Conservation (phyloP, 2,797 vertebrate genomes). For the Limosa lapponica region DNA sequence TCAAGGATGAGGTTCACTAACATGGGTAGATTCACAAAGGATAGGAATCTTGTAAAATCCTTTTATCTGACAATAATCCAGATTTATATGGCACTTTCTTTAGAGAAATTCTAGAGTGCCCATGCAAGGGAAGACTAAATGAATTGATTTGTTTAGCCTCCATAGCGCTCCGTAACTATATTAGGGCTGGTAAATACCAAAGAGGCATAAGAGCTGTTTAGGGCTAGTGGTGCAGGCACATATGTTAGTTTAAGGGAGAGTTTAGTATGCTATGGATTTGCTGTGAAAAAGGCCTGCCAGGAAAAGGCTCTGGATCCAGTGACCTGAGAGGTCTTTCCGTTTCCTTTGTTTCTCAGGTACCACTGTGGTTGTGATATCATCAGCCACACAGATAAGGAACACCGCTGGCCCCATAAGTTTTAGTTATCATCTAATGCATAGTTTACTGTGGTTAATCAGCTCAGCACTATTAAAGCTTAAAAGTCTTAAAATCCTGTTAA, state of each 20-base stretch:
- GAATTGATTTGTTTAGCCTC: not conserved
- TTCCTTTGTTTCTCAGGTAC: not conserved
- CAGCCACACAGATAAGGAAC: not conserved
- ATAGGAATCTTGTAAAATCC: not conserved
- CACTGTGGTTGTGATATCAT: not conserved
- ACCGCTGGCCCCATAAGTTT: rapidly evolving
- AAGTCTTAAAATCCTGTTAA: not conserved
- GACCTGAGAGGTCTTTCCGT: not conserved
- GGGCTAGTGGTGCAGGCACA: not conserved
- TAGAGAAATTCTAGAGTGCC: not conserved
- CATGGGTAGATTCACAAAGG: not conserved
- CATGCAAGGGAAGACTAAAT: not conserved
- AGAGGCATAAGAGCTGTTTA: not conserved
- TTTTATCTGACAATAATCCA: not conserved
- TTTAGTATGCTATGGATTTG: not conserved
- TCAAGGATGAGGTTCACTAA: not conserved
- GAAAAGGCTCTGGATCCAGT: not conserved
- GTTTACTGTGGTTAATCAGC: not conserved
- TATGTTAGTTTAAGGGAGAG: not conserved
- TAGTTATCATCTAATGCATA: not conserved
- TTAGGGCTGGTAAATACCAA: not conserved
- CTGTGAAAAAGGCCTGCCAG: not conserved
- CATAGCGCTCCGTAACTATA: rapidly evolving
- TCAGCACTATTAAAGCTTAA: not conserved
- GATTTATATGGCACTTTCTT: not conserved